Evolutionary conservation across 2,888 invertebrate species (phyloP).

Genomic region (Therioaphis trifolii): DNA sequence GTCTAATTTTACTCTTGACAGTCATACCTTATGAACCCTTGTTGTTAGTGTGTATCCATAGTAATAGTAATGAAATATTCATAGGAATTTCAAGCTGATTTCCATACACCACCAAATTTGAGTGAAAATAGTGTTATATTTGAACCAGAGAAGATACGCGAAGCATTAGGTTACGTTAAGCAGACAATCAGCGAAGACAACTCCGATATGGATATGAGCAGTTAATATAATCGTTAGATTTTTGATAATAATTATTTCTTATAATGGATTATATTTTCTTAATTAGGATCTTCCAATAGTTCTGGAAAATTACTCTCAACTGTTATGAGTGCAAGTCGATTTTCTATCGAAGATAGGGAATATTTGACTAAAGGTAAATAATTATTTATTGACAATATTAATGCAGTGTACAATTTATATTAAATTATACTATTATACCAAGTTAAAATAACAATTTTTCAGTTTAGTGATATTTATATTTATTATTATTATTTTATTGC

Average conservation of each 20-base stretch:
- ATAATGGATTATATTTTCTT: constrained; percentile 5
- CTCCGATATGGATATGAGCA: constrained; percentile 30
- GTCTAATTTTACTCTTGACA: constrained; percentile 1
- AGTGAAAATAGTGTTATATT: neutral
- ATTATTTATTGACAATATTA: neutral
- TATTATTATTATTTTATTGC: neutral
- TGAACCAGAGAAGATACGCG: constrained; percentile 46
- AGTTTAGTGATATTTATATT: neutral
- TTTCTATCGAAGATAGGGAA: constrained; percentile 36
- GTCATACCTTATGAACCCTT: neutral
- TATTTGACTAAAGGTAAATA: constrained; percentile 52
- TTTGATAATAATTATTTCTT: neutral
- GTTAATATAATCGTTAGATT: constrained; percentile 25
- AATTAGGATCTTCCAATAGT: constrained; percentile 32
- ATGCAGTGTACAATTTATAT: neutral
- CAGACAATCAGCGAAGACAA: neutral
- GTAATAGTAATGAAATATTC: constrained; percentile 52
- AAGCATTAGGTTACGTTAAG: constrained; percentile 37
- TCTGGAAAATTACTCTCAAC: constrained; percentile 46
- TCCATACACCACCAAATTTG: constrained; percentile 13
- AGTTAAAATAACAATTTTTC: neutral
- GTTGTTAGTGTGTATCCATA: constrained; percentile 57
- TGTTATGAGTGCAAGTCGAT: constrained; percentile 38
- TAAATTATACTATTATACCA: neutral
- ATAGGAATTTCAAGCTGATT: constrained; percentile 46